A percentile compares a stretch with the other conserved stretches of the same genome.
Evolutionary conservation across 2,113 vertebrate species (phyloP).

Genomic region (Ciconia boyciana): DNA sequence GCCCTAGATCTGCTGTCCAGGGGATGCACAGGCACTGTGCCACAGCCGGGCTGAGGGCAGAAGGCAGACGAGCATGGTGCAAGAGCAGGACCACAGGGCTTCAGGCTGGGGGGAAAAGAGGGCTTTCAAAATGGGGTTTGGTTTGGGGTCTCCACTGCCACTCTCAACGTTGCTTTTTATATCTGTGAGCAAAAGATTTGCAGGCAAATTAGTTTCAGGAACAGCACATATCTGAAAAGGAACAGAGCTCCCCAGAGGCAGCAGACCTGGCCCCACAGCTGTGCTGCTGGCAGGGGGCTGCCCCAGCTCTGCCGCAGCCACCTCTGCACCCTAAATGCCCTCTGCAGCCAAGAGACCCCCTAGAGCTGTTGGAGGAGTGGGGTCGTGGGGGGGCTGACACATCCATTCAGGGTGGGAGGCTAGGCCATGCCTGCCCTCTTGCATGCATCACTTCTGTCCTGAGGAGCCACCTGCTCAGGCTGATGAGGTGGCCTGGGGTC

Average conservation of each 20-base stretch:
- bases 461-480: not conserved
- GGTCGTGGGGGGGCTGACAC: not conserved
- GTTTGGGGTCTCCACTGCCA: not conserved
- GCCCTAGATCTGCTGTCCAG: not conserved
- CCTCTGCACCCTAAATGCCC: not conserved
- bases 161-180: not conserved
- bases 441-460: rapidly evolving
- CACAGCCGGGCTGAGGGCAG: not conserved
- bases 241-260: not conserved
- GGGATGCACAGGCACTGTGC: not conserved
- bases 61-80: rapidly evolving
- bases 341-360: not conserved
- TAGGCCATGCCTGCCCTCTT: not conserved
- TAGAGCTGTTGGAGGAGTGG: not conserved
- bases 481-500: not conserved
- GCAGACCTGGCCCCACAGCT: not conserved
- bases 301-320: not conserved
- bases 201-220: not conserved
- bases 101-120: not conserved
- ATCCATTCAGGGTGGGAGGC: not conserved
- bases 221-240: not conserved
- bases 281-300: not conserved
- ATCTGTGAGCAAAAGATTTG: not conserved
- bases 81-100: not conserved
- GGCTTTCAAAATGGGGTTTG: not conserved